phyloP scores from a whole-genome alignment of 37 sponge, comb jelly and placozoan species.

The Tethya wilhelma region DNA sequence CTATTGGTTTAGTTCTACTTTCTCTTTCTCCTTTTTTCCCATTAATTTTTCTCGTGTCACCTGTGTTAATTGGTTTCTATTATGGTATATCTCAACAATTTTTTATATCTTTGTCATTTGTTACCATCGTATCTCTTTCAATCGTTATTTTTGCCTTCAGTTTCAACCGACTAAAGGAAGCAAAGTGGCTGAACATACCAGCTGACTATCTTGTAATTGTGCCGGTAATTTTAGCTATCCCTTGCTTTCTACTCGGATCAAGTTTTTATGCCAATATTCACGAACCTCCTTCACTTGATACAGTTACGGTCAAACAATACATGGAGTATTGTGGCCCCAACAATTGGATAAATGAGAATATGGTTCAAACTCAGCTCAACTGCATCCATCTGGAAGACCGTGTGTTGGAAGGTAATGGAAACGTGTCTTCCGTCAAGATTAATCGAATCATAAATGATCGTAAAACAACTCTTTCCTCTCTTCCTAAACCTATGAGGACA shows the following conservation, averaged over 20 bases:
- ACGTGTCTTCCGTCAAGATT: slow-evolving; percentile 30
- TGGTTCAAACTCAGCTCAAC: slow-evolving; percentile 55
- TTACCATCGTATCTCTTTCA: background rate
- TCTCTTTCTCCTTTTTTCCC: slow-evolving; percentile 38
- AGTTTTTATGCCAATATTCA: background rate
- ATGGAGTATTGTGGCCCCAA: slow-evolving; percentile 45
- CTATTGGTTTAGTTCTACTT: background rate
- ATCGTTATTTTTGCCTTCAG: background rate
- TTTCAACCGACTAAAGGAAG: slow-evolving; percentile 24
- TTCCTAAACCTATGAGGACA: slow-evolving; percentile 25
- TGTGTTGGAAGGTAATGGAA: slow-evolving; percentile 22
- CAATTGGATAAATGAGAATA: slow-evolving; percentile 23
- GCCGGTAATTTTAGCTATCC: slow-evolving; percentile 2
- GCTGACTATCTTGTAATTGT: slow-evolving; percentile 28
- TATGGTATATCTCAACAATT: slow-evolving; percentile 45
- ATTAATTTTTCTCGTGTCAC: slow-evolving; percentile 25
- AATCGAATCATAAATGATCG: slow-evolving; percentile 7
- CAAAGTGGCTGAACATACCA: slow-evolving; percentile 49
- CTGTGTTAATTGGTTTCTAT: slow-evolving; percentile 23
- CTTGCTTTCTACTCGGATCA: slow-evolving; percentile 10
- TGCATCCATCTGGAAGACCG: slow-evolving; percentile 57
- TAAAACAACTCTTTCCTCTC: background rate
- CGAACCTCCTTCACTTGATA: background rate
- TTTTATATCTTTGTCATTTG: slow-evolving; percentile 7
- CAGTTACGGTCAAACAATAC: slow-evolving; percentile 31